Evolutionary conservation across 2,888 invertebrate species (phyloP), one percentile per base, ranked within the genome.

Genomic region (Papilio protenor): DNA sequence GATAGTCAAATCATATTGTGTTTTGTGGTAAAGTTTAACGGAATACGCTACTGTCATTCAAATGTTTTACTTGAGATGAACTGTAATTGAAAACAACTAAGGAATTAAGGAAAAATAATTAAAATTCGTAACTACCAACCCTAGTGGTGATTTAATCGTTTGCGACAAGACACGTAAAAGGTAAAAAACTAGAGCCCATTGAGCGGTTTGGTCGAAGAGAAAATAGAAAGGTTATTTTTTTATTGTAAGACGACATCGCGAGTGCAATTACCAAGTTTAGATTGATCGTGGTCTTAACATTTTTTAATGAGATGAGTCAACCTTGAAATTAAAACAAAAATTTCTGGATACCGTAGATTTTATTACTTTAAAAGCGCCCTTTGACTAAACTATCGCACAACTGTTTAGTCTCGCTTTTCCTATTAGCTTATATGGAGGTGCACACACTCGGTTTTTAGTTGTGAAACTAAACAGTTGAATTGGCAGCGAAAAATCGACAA

Each of bases 161-260:
- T 77, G 73, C 77, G 84, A 83, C 83, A 81, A 40, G 18, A 33
- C 16, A 73, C 76, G 23, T 66, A 77, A 81, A 78, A 78, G 76
- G 74, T 66, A 79, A 75, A 80, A 79, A 79, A 76, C 72, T 79
- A 76, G 77, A 80, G 77, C 80, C 76, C 78, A 79, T 78, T 69
- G 55, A 77, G 76, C 76, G 72, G 79, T 82, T 79, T 79, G 81
- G 75, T 80, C 66, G 73, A n/a, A 77, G 75, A 77, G 79, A 77
- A 82, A 83, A 82, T 83, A 82, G 80, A 81, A 80, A 55, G 79
- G 55, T 70, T 33, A 23, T 21, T 64, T 69, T n/a, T 77, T 73
- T 78, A 64, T 72, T 11, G 40, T 27, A 45, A n/a, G 55, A 45
- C n/a, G 16, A 59, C 74, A 40, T 69, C 27, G 61, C 49, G 57